Base-by-base conservation (phyloP, 2,888 invertebrate genomes). In the Halictus ligatus region DNA sequence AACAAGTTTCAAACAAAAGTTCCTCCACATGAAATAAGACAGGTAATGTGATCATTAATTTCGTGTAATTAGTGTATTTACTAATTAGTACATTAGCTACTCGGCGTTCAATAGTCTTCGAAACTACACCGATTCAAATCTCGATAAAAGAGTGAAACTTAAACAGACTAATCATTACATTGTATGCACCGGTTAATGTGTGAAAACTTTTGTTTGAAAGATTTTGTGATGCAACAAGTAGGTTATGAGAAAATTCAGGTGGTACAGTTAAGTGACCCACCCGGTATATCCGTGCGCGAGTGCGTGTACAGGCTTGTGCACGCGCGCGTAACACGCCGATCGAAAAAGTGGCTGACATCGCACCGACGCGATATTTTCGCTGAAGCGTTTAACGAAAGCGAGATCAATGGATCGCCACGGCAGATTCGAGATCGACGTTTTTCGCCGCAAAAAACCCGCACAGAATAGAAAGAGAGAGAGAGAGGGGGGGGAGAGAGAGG, bases 271-370 rank as follows among this genome's bases (percentile, higher is more conserved):
- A n/a, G 54, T 54, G 12, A 12, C 12, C 12, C n/a, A n/a, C n/a
- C 58, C 58, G 5, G 58, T 58, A 58, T 12, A 58, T n/a, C 1
- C 58, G 40, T 40, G 69, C 35, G 35, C 40, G 54, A 29, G 69
- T 18, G 15, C 58, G 80, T 21, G 60, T 6, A 18, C 50, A 58
- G 43, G 25, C 77, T 78, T 15, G 64, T 64, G 64, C 64, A 64
- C 29, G 64, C 64, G 64, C 64, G 64, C 64, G 29, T 13, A 64
- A 29, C 64, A 67, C 40, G 67, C 18, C 67, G 40, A 40, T 67
- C 35, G 67, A 74, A 84, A 84, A 78, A 78, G 82, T 82, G 40
- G 74, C 18, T 40, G 83, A 75, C 72, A 54, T 81, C 81, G 75
- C 80, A 74, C 7, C 74, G 72, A 73, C 72, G 73, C 72, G 76